These are phyloP conservation scores for Hippoglossus stenolepis DNA, from an alignment of 2,113 vertebrate species.

Conservation along the genomic window DNA sequence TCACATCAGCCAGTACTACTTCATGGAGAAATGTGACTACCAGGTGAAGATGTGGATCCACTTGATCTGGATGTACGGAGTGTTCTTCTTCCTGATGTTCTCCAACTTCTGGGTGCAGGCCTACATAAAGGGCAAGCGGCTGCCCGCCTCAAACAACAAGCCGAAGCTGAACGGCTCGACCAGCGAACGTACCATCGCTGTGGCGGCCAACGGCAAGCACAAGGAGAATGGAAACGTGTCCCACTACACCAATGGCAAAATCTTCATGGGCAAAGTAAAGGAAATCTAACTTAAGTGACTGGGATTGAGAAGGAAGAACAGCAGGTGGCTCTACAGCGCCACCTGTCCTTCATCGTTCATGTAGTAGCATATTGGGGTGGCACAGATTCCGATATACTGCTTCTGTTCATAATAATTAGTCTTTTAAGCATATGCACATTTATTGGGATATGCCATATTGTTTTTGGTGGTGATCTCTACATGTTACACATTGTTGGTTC, in stretches of 20 bases:
- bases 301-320: constrained; percentile 8
- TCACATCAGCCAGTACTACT: constrained; percentile 98
- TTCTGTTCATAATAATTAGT: constrained; percentile 23
- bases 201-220: constrained; percentile 75
- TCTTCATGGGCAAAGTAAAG: constrained; percentile 90
- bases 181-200: constrained; percentile 32
- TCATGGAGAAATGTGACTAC: constrained; percentile 93
- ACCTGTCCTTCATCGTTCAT: constrained; percentile 23
- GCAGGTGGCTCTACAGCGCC: neutral
- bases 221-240: constrained; percentile 82
- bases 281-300: constrained; percentile 83
- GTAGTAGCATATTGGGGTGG: constrained; percentile 14
- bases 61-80: constrained; percentile 95
- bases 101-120: constrained; percentile 98
- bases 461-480: constrained; percentile 48
- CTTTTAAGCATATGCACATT: constrained; percentile 50
- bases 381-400: constrained; percentile 38
- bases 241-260: constrained; percentile 84
- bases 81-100: constrained; percentile 96
- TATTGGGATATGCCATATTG: constrained; percentile 57
- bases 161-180: constrained; percentile 61
- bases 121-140: constrained; percentile 94
- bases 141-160: constrained; percentile 74
- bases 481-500: constrained; percentile 46
- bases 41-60: constrained; percentile 95